Conservation (phyloP, 2,113 vertebrate genomes). For the Colossoma macropomum region DNA sequence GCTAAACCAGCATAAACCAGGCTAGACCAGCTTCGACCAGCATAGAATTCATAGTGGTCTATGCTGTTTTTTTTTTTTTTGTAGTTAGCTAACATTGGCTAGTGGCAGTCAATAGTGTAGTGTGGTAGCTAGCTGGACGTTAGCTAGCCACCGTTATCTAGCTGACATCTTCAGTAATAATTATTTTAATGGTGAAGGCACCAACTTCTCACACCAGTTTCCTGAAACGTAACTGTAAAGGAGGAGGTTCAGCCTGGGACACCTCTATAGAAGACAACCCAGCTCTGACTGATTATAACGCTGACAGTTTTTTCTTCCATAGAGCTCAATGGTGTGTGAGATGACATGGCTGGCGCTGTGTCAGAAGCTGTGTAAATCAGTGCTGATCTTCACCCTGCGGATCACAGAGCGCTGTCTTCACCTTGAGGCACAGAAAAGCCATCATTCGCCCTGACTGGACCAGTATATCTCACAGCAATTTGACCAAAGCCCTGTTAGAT, state of each 20-base stretch:
- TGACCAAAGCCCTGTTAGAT: not conserved
- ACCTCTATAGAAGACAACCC: not conserved
- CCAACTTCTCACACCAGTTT: not conserved
- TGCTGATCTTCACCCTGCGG: not conserved
- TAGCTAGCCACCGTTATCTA: too few relatives aligned
- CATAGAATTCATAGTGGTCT: too few relatives aligned
- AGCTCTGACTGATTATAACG: slow-evolving; percentile 10
- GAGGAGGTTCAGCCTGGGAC: not conserved
- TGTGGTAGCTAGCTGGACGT: too few relatives aligned
- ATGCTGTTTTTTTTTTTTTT: too few relatives aligned
- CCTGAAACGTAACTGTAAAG: not conserved
- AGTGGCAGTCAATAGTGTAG: too few relatives aligned
- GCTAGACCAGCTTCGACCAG: too few relatives aligned
- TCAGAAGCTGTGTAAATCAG: slow-evolving; percentile 26
- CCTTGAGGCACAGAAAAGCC: not conserved
- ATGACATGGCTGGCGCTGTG: slow-evolving; percentile 3
- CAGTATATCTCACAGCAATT: not conserved
- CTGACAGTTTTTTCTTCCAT: not conserved
- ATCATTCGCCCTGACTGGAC: not conserved
- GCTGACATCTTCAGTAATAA: too few relatives aligned
- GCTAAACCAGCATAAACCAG: too few relatives aligned
- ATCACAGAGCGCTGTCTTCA: not conserved
- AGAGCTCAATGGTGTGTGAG: not conserved
- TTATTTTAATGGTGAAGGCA: too few relatives aligned
- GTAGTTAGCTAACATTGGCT: too few relatives aligned